Evolutionary conservation across 2,888 invertebrate species (phyloP), one percentile per base, ranked within the genome.

Genomic region (Antheraea yamamai): DNA sequence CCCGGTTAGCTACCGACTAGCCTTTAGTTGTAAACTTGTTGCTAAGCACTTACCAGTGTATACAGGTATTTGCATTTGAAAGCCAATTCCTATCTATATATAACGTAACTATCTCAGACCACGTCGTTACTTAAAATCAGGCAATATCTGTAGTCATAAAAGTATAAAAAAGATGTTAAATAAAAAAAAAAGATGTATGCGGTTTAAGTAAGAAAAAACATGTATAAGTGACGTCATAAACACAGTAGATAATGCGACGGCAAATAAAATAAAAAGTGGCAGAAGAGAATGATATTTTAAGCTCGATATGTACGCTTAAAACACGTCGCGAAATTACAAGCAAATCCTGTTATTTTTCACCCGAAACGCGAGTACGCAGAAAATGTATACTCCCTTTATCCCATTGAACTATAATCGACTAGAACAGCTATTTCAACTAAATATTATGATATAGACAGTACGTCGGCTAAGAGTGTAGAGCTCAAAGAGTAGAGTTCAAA

Each of bases 331-430:
- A 66, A 30, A 66, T 66, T 30, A 30, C 30, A 16, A 66, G 64
- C 6, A 66, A 66, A 66, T 66, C 64, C 16, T 66, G 64, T 66
- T 66, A 66, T 66, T 66, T 66, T 30, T 66, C 64, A 66, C 30
- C 18, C 64, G 64, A 16, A 61, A 66, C 26, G 30, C 30, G 30
- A 66, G 16, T 66, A 30, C 64, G 14, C 30, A 30, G 14, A 26
- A 14, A 66, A 66, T 66, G 16, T 66, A 30, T 30, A 30, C 64
- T 66, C 64, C 64, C 30, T 14, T 16, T 4, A 30, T 66, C 7
- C 26, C 30, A 66, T 30, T 30, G 64, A 26, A 66, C 16, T 66
- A 66, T 23, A 66, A 26, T 30, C 4, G 16, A 66, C 64, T 66
- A 16, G 64, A 66, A 16, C 1, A 66, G 64, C 64, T 66, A 16